These are phyloP conservation scores for Sorex fumeus DNA, from an alignment of 2,113 vertebrate species.

Conservation along the genomic window DNA sequence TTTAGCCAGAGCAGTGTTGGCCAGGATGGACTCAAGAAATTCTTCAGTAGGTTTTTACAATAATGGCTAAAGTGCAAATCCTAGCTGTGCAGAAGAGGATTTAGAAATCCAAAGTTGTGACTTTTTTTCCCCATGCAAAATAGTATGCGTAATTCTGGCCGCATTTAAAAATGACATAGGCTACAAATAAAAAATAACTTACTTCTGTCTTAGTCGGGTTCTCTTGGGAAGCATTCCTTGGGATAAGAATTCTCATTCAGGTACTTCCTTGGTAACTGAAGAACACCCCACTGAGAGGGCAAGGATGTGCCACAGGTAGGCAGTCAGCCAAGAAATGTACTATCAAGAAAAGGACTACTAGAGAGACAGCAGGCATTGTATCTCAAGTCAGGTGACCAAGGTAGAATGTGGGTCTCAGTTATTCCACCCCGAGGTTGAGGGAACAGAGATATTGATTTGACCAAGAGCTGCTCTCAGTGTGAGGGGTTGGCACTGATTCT, in stretches of 20 bases:
- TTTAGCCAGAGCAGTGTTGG: neutral
- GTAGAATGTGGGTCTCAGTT: neutral
- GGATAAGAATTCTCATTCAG: neutral
- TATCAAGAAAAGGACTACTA: neutral
- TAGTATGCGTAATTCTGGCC: neutral
- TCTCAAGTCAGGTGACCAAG: neutral
- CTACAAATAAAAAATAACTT: slow-evolving; percentile 2
- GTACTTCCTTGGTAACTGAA: slow-evolving; percentile 14
- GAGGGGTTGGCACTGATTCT: neutral
- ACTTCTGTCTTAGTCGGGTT: neutral
- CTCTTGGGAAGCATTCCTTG: neutral
- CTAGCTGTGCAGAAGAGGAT: slow-evolving; percentile 45
- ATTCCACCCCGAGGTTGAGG: neutral
- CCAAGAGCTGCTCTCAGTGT: neutral
- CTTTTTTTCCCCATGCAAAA: slow-evolving; percentile 49
- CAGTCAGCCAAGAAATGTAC: neutral
- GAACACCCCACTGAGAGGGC: neutral
- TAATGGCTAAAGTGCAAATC: neutral
- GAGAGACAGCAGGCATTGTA: neutral
- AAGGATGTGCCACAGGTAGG: neutral
- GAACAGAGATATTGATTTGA: neutral
- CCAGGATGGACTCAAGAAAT: neutral
- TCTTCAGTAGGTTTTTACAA: slow-evolving; percentile 2
- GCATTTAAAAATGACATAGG: neutral
- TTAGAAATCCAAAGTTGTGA: slow-evolving; percentile 18